Base-by-base conservation (phyloP, 2,113 vertebrate genomes). In the Sylvietta virens region DNA sequence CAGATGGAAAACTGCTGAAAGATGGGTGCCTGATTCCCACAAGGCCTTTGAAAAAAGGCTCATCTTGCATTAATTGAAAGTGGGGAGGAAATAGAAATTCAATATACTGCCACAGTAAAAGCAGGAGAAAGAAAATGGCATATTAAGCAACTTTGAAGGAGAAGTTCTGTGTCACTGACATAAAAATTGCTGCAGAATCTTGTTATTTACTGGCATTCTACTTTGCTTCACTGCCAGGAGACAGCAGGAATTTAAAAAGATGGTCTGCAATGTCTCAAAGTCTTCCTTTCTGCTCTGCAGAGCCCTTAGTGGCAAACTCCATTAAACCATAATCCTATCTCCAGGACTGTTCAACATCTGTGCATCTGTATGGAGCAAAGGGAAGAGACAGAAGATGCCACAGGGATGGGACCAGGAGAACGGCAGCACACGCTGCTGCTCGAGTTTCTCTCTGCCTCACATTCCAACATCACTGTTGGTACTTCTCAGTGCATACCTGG, bases 1-100 rank as follows among this genome's bases (percentile, higher is more conserved):
- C 84, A 90, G 81, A 93, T 65, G 90, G 94, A 96, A 95, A 94
- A 91, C 66, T 81, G 58, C 60, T 85, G 90, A 80, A 82, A 95
- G 83, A 82, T 95, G 95, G 93, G 91, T 96, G 94, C 91, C 50
- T 87, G 42, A 86, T 53, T 95, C 71, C 90, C 62, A 85, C 58
- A 82, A 62, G 85, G 53, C 54, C 70, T 79, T 77, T 91, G 65
- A 88, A 76, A 82, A 80, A 72, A 84, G 54, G 27, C 22, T 85
- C 70, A 73, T 89, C 54, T 91, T 92, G 70, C 74, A 58, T 85
- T 94, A 91, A 80, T 69, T 92, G 84, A n/a, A 87, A 80, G 44
- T 57, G 45, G 22, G 21, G 39, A 80, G 42, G 44, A 79, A 92
- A 54, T 5, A 88, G 92, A 93, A 94, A 94, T 90, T 91, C 78